Evolutionary conservation across 2,797 vertebrate species (phyloP), one percentile per base, ranked within the genome.

Genomic region (Coendou prehensilis): DNA sequence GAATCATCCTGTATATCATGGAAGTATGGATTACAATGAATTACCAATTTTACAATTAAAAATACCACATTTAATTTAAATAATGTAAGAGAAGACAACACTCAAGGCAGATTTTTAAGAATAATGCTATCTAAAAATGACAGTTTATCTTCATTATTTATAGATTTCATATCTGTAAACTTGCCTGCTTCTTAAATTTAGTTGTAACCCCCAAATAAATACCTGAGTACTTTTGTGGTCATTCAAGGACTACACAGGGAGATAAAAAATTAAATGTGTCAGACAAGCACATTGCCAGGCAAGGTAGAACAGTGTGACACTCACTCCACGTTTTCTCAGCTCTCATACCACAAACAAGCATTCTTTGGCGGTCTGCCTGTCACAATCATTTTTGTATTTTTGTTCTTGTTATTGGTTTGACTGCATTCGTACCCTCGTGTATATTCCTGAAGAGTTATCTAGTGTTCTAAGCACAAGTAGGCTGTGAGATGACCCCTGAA

Each of bases 61-160:
- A 57, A 63, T 54, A 23, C 0, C 13, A 10, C 23, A 52, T 78
- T 41, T 54, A 88, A 63, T 84, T 92, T 56, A 76, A 87, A 92
- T 23, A 64, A 33, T 3, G 57, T 18, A 22, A 71, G 1, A 59
- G 54, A 75, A 57, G 6, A 78, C 1, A 22, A 76, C 26, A 63
- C 15, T 45, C 63, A 73, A 52, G 23, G 15, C 50, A 91, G 22
- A 54, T 30, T 94, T 69, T 82, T 4, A 79, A 94, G 37, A 63
- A 83, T 75, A 76, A 11, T 45, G 22, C 23, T 37, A 76, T 54
- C 30, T 69, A 71, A 91, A 91, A 92, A 87, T 71, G 84, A 83
- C 1, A 83, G 5, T 18, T 14, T 4, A 47, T 78, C 61, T 7
- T 56, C 7, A 75, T 67, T 26, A 56, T 75, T 75, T 54, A 47